Conservation (phyloP, 2,888 invertebrate genomes). For the Beris chalybata region DNA sequence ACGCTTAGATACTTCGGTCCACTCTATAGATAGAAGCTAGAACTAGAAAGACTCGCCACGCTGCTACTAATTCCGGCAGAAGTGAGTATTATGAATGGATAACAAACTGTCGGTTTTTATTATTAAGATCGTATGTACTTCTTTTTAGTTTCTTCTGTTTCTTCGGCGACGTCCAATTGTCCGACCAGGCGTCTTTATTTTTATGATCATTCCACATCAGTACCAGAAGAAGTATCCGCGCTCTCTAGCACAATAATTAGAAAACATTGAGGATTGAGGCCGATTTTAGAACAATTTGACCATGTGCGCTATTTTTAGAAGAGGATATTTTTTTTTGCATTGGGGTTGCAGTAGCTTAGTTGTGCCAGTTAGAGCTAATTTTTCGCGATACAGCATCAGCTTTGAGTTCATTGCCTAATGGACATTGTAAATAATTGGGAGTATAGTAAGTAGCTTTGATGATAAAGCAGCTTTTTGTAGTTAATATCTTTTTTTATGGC, state of each 20-base stretch:
- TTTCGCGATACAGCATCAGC: no score
- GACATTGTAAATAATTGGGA: no score
- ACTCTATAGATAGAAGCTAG: neutral
- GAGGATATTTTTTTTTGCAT: neutral
- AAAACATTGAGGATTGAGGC: constrained; percentile 25
- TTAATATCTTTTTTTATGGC: no score
- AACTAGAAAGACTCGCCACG: neutral
- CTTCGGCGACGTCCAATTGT: neutral
- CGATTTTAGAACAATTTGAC: constrained; percentile 32
- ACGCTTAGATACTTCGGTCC: constrained; percentile 2
- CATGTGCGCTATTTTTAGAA: constrained; percentile 27
- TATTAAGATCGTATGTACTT: neutral
- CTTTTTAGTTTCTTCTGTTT: neutral
- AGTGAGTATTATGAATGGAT: constrained; percentile 26
- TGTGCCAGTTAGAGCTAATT: no score
- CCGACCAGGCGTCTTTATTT: no score
- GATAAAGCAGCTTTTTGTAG: no score
- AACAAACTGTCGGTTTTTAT: neutral
- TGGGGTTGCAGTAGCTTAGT: no score
- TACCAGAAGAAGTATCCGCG: no score
- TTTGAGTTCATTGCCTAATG: no score
- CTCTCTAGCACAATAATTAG: constrained; percentile 11
- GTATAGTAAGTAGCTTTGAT: no score
- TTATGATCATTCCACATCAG: no score
- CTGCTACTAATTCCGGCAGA: constrained; percentile 14